phyloP scores from a whole-genome alignment of 2,113 vertebrate genomes.

The Amblyornis subalaris region DNA sequence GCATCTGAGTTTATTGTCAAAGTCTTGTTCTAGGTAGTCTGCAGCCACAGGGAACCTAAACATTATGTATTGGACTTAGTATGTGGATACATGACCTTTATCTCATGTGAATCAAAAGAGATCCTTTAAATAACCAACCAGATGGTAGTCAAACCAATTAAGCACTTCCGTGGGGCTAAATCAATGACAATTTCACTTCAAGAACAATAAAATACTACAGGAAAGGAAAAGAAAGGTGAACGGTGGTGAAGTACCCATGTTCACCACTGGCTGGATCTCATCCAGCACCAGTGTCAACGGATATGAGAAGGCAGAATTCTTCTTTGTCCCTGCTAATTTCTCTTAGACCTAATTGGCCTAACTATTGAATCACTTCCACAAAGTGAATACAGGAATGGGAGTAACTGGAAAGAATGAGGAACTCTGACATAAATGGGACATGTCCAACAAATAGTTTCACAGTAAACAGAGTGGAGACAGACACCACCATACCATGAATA shows the following conservation, averaged over 20 bases:
- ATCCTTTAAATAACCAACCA: neutral
- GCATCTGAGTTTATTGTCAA: neutral
- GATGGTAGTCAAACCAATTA: neutral
- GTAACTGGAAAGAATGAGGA: neutral
- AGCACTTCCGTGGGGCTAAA: neutral
- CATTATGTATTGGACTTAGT: neutral
- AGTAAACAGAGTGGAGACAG: neutral
- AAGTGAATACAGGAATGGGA: neutral
- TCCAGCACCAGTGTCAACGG: neutral
- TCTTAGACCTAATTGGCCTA: neutral
- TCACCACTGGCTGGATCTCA: neutral
- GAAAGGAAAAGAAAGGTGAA: neutral
- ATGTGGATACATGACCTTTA: neutral
- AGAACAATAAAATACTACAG: neutral
- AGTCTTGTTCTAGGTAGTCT: neutral
- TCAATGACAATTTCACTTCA: neutral
- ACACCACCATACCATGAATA: neutral
- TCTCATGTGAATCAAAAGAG: neutral
- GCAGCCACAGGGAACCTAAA: neutral
- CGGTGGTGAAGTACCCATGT: neutral
- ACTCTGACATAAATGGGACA: neutral
- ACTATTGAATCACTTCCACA: neutral
- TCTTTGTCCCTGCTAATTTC: neutral
- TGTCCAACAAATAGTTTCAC: neutral
- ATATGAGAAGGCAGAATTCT: neutral